These are phyloP conservation scores for Phengaris alcon DNA, from an alignment of 2,888 invertebrate genomes.

Conservation along the genomic window DNA sequence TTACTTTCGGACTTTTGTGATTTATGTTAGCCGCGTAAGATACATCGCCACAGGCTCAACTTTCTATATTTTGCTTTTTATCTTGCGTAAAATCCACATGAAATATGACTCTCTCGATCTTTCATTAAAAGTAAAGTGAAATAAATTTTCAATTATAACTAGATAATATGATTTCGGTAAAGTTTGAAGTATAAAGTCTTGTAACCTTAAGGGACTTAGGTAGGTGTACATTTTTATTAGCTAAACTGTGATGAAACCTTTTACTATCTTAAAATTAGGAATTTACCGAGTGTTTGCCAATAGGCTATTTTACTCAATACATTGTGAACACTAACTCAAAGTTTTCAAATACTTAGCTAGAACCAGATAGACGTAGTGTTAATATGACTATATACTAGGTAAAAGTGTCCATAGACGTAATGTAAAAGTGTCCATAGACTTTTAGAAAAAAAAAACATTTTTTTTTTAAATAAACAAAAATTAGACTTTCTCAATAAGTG, in stretches of 20 bases:
- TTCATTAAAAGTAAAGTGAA: constrained; percentile 3
- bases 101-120: not conserved
- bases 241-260: not conserved
- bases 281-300: not conserved
- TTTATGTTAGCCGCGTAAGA: not conserved
- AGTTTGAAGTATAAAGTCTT: not conserved
- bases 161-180: not conserved
- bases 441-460: too few species aligned
- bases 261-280: not conserved
- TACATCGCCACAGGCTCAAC: not conserved
- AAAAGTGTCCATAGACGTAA: too few species aligned
- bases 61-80: not conserved
- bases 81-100: not conserved
- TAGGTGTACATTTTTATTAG: not conserved
- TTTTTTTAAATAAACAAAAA: too few species aligned
- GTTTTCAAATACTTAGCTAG: too few species aligned
- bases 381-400: too few species aligned
- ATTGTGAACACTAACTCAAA: too few species aligned
- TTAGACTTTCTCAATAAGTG: too few species aligned
- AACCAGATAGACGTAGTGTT: too few species aligned
- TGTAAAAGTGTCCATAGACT: too few species aligned
- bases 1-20: not conserved
- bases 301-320: not conserved
- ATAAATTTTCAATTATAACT: constrained; percentile 11
- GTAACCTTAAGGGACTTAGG: not conserved